Base-by-base conservation (phyloP, 2,113 vertebrate species). In the Columbina picui region DNA sequence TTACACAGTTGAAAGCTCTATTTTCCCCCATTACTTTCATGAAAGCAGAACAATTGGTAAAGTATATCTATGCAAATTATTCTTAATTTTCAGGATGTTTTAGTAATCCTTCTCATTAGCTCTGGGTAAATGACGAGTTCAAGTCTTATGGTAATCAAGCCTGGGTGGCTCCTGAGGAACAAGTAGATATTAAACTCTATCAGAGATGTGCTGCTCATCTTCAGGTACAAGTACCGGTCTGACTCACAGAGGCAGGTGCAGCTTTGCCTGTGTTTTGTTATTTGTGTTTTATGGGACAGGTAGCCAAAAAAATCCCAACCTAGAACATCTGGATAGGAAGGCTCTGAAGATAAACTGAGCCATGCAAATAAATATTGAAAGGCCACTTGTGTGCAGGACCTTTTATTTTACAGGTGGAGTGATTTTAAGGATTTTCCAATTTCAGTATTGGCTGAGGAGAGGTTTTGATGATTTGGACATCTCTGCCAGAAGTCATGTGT, bases 31-130 rank as follows among this genome's bases (percentile, higher is more conserved):
- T 47, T 74, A 94, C 87, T 84, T 93, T 91, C 69, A 94, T 89
- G 86, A 84, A 84, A 89, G 47, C 57, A 92, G 88, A 95, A 93
- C 63, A 85, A 94, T 84, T 84, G 64, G 36, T 87, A 75, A 89
- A 92, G 57, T 49, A 25, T 56, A 41, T 56, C 67, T 81, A 76
- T 69, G 95, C 75, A 94, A 92, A 90, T 94, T 57, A 63, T 86
- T 90, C 50, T 49, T 90, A 86, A 88, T 96, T 96, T 95, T 94
- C 87, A 92, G 78, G 91, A 79, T 93, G 50, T 92, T 90, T 96
- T 95, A 91, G 88, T 94, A 96, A 96, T 93, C 63, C 38, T 55
- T 70, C 43, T 94, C 88, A 90, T 95, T 91, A 88, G 50, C 78
- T 91, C 32, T 89, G 65, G 32, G 30, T 83, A 96, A 91, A 70